A percentile compares a stretch with the other conserved stretches of the same genome.
phyloP scores from a whole-genome alignment of 2,113 vertebrate species.

The Donacobius atricapilla region DNA sequence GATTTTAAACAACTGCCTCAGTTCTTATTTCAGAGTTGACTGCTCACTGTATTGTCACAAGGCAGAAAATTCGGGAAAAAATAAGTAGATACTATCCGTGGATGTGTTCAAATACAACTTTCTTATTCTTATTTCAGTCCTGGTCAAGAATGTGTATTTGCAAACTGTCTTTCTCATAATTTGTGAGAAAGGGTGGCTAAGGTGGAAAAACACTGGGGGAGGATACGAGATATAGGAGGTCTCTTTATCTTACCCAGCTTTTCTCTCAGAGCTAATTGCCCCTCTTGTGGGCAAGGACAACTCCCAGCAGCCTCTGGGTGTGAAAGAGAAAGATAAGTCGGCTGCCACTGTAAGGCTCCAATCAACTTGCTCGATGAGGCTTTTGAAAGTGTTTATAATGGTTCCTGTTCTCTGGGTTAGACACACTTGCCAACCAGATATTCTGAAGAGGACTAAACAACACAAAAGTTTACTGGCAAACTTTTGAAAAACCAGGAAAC shows the following conservation, averaged over 20 bases:
- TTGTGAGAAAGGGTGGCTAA: not conserved
- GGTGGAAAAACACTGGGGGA: not conserved
- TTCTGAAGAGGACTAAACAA: not conserved
- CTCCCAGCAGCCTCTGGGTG: not conserved
- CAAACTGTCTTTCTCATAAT: not conserved
- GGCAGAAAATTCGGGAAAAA: not conserved
- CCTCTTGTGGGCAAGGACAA: not conserved
- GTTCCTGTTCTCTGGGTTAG: not conserved
- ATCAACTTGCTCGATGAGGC: accelerated
- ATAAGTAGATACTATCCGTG: not conserved
- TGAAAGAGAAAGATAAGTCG: not conserved
- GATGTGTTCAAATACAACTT: not conserved
- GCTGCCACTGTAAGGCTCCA: not conserved
- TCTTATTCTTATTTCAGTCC: not conserved
- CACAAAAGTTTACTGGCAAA: not conserved
- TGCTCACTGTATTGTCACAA: not conserved
- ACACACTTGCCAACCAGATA: accelerated
- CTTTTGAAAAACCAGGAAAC: not conserved
- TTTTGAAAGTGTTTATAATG: not conserved
- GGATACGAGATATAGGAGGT: not conserved
- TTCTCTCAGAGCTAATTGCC: not conserved
- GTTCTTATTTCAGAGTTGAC: not conserved
- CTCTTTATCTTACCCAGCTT: not conserved
- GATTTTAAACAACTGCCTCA: not conserved
- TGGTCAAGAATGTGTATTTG: not conserved